Conservation (phyloP, 2,113 vertebrate species). For the Plestiodon gilberti region DNA sequence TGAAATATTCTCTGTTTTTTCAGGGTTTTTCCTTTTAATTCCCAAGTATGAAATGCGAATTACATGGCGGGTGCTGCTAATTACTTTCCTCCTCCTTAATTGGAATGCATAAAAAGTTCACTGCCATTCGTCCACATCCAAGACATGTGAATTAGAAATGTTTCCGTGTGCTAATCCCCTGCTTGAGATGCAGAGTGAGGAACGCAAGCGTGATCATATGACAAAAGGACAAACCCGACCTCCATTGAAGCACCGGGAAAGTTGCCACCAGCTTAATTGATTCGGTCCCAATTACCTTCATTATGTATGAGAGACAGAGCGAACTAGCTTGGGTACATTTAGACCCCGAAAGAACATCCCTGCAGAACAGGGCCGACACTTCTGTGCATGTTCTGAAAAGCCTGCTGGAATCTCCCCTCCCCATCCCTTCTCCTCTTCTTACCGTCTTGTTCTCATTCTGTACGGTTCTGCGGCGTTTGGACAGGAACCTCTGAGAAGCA, state of each 20-base stretch:
- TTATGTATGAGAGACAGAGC: background rate
- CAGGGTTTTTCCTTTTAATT: background rate
- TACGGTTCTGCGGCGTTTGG: background rate
- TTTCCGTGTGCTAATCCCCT: slow-evolving; percentile 69
- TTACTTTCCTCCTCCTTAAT: slow-evolving; percentile 58
- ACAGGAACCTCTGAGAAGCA: background rate
- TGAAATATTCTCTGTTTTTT: background rate
- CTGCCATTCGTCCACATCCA: slow-evolving; percentile 48
- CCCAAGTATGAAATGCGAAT: slow-evolving; percentile 52
- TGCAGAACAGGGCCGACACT: slow-evolving; percentile 37
- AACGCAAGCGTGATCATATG: slow-evolving; percentile 50
- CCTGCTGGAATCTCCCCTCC: slow-evolving; percentile 18
- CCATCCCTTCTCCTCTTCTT: background rate
- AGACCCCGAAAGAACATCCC: background rate
- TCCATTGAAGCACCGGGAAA: background rate
- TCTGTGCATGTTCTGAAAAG: slow-evolving; percentile 34
- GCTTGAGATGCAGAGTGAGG: slow-evolving; percentile 55
- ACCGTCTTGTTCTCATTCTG: background rate
- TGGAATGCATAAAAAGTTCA: slow-evolving; percentile 48
- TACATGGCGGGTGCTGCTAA: slow-evolving; percentile 42
- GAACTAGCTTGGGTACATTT: slow-evolving; percentile 18
- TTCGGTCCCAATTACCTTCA: slow-evolving; percentile 25
- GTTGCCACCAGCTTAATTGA: slow-evolving; percentile 33
- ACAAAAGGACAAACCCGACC: slow-evolving; percentile 48
- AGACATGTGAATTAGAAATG: slow-evolving; percentile 65